phyloP scores from a whole-genome alignment of 2,888 invertebrate species.

The Xestia c-nigrum region DNA sequence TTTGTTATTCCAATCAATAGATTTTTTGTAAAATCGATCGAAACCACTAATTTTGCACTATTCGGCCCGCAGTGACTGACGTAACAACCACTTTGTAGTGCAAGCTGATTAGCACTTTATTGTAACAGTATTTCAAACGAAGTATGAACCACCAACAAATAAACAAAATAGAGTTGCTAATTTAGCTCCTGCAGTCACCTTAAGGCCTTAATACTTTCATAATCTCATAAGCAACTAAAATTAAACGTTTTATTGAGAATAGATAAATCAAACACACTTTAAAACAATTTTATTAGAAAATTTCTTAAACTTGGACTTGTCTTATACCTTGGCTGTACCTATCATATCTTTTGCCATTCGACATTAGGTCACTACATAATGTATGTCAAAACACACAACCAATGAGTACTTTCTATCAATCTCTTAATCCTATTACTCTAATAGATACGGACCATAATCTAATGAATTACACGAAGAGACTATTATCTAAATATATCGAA shows the following conservation, averaged over 20 bases:
- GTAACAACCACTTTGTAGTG: too few relatives aligned
- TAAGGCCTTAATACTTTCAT: background rate
- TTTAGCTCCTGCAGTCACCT: too few relatives aligned
- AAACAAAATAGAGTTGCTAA: too few relatives aligned
- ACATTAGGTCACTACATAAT: background rate
- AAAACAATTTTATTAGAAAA: background rate
- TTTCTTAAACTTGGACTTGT: background rate
- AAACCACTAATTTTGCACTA: too few relatives aligned
- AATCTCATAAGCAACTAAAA: background rate
- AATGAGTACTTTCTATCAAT: conserved; percentile 19
- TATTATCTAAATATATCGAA: conserved; percentile 18
- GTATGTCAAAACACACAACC: background rate
- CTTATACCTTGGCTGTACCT: background rate
- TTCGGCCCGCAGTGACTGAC: too few relatives aligned
- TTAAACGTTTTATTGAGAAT: background rate
- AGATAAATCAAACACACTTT: background rate
- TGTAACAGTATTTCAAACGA: too few relatives aligned
- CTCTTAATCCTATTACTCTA: conserved; percentile 39
- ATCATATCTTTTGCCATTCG: background rate
- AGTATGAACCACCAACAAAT: too few relatives aligned
- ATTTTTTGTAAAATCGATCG: too few relatives aligned
- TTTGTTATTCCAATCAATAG: too few relatives aligned
- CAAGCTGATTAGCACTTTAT: too few relatives aligned
- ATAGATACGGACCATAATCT: conserved; percentile 30
- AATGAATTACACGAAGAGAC: conserved; percentile 14